Percentiles rank a stretch among this genome's conserved stretches.
These are phyloP conservation scores for Squalus acanthias DNA, from an alignment of 2,797 vertebrate genomes.

Conservation along the genomic window DNA sequence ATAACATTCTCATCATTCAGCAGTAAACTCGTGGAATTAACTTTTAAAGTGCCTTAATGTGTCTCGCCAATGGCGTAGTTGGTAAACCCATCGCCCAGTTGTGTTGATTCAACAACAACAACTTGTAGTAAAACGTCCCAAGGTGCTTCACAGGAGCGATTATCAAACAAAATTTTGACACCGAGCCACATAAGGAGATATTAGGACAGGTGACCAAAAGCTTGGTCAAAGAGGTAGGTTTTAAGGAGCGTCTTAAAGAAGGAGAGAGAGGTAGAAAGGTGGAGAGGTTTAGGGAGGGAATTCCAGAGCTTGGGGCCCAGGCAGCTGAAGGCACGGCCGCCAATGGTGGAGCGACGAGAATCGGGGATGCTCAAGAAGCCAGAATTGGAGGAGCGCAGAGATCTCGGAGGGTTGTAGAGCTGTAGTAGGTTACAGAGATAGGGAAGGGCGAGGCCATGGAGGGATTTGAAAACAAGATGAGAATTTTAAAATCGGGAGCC, in stretches of 20 bases:
- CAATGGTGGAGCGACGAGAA: background rate
- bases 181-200: background rate
- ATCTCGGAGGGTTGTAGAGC: background rate
- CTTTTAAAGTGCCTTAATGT: background rate
- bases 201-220: background rate
- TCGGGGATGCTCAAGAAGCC: background rate
- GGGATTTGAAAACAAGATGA: background rate
- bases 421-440: background rate
- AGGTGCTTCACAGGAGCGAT: background rate
- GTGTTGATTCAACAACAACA: background rate
- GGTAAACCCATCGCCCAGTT: background rate
- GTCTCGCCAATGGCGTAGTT: background rate
- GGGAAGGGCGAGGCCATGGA: background rate
- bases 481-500: no score
- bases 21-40: background rate
- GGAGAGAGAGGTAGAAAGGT: background rate
- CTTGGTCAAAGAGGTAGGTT: background rate
- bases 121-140: background rate
- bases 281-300: background rate
- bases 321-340: background rate
- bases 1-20: background rate
- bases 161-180: background rate
- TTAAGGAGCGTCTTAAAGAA: background rate
- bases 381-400: background rate
- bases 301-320: background rate